A percentile compares a stretch with the other conserved stretches of the same genome.
Conservation (phyloP, 2,888 invertebrate genomes). For the Cistogaster globosa region DNA sequence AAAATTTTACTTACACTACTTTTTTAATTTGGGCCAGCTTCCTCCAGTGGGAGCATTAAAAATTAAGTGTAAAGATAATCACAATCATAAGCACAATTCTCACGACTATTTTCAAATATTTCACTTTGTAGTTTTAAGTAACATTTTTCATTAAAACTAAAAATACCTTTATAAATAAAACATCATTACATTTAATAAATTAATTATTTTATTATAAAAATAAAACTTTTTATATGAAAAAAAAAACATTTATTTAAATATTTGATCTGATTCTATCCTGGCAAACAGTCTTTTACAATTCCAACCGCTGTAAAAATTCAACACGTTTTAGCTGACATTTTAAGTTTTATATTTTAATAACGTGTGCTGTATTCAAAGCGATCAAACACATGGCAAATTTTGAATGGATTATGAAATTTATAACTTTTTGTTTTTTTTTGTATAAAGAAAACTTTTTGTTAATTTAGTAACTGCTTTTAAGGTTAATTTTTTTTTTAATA, state of each 20-base stretch:
- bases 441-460: not conserved
- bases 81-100: not conserved
- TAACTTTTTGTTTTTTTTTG: not conserved
- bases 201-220: not conserved
- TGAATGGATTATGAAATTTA: not conserved
- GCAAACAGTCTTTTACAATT: constrained; percentile 82
- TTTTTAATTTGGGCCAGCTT: too few relatives aligned
- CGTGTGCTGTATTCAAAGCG: constrained; percentile 78
- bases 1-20: too few relatives aligned
- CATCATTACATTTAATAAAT: not conserved
- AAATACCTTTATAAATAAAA: not conserved
- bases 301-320: constrained; percentile 77
- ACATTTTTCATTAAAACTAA: not conserved
- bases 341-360: constrained; percentile 18
- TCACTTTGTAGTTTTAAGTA: not conserved
- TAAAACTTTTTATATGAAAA: not conserved
- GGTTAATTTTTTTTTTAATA: not conserved
- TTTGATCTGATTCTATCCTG: constrained; percentile 81
- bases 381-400: constrained; percentile 64
- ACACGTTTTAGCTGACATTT: constrained; percentile 41
- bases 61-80: too few relatives aligned
- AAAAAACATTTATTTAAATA: not conserved
- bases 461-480: not conserved
- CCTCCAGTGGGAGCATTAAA: too few relatives aligned
- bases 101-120: not conserved